phyloP scores from a whole-genome alignment of 2,113 vertebrate species.

The Brienomyrus brachyistius region DNA sequence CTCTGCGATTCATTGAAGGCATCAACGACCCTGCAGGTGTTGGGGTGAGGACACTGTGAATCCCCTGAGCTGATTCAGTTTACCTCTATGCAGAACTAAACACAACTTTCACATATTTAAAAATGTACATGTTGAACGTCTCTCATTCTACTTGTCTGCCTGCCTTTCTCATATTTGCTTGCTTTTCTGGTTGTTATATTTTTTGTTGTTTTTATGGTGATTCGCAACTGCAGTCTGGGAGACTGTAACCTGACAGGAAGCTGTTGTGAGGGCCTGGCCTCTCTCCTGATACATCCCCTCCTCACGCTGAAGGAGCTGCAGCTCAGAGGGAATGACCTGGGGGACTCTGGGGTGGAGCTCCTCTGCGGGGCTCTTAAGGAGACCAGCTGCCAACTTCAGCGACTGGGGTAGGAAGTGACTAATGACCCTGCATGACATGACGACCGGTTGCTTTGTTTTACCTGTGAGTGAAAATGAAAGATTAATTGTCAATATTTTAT shows the following conservation, averaged over 20 bases:
- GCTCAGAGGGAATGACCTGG: constrained; percentile 4
- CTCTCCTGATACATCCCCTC: not conserved
- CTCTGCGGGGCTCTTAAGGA: not conserved
- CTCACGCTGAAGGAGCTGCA: not conserved
- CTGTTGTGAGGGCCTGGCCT: constrained; percentile 1
- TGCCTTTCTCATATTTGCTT: not conserved
- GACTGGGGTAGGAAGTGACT: not conserved
- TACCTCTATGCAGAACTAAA: not conserved
- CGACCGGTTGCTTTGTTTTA: not conserved
- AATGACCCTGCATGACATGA: not conserved
- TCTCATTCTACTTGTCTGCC: not conserved
- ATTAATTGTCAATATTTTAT: not conserved
- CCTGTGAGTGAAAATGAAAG: not conserved
- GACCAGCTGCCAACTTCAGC: not conserved
- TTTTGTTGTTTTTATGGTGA: not conserved
- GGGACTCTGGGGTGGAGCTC: not conserved
- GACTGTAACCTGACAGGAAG: constrained; percentile 3
- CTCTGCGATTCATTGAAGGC: not conserved
- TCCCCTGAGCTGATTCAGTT: too few species aligned
- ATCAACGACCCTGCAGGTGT: not conserved
- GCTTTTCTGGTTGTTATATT: not conserved
- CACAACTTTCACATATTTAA: not conserved
- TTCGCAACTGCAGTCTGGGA: not conserved
- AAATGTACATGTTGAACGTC: not conserved
- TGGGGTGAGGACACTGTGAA: constrained; percentile 6